A percentile compares a stretch with the other conserved stretches of the same genome.
Conservation (phyloP, 1,140 invertebrate genomes). For the Hirudo medicinalis region DNA sequence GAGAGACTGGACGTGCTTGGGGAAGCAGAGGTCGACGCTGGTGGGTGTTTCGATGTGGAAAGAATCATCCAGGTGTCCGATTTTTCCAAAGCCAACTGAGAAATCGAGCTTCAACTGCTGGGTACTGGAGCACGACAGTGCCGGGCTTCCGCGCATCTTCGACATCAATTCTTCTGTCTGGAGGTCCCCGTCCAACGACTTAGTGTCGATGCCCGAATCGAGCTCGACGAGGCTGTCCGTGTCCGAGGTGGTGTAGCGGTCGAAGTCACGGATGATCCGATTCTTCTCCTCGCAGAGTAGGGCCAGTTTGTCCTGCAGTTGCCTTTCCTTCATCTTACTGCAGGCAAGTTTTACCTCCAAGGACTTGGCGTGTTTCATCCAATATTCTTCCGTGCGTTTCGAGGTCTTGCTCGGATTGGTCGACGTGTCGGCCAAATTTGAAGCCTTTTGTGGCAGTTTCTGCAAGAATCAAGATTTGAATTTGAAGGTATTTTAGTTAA, state of each 20-base stretch:
- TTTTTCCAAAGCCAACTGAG: no score
- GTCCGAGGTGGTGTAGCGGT: neutral
- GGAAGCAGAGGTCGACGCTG: neutral
- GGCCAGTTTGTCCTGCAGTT: neutral
- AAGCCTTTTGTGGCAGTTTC: constrained; percentile 1
- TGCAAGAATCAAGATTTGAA: neutral
- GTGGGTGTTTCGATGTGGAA: neutral
- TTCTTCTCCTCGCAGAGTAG: constrained; percentile 8
- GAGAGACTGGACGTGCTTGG: constrained; percentile 6
- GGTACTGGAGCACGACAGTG: neutral
- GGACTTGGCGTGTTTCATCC: neutral
- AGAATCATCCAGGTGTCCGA: neutral
- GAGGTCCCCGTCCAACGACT: neutral
- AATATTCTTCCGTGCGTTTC: neutral
- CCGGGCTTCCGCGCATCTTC: neutral
- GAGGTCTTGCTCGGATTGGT: neutral
- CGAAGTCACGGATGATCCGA: neutral
- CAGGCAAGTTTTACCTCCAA: neutral
- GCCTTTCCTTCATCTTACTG: neutral
- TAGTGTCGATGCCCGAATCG: neutral
- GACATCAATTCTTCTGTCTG: neutral
- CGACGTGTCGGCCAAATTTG: no score
- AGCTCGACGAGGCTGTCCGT: neutral
- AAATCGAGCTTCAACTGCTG: neutral
- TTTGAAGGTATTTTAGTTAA: no score